Evolutionary conservation across 2,888 invertebrate species (phyloP).

Genomic region (Heliconius ismenius): DNA sequence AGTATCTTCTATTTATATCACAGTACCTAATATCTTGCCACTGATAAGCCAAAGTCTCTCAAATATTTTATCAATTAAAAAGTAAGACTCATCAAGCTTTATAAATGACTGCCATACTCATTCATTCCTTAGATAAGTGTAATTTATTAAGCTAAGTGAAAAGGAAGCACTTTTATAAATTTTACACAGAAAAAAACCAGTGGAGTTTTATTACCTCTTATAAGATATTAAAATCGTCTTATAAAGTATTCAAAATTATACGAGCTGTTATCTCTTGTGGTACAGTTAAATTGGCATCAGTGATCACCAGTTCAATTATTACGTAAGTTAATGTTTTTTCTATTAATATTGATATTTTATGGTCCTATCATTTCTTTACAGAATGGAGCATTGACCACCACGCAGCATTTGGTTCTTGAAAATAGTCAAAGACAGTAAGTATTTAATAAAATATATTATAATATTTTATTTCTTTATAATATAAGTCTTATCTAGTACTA

Average conservation of each 20-base stretch:
- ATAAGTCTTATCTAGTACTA: background rate
- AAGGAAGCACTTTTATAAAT: background rate
- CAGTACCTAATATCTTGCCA: background rate
- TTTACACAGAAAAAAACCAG: background rate
- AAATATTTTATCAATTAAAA: constrained; percentile 5
- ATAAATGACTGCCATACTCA: constrained; percentile 8
- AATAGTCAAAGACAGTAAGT: no score
- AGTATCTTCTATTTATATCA: background rate
- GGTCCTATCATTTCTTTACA: no score
- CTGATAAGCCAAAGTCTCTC: background rate
- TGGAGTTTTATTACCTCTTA: background rate
- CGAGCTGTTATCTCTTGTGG: no score
- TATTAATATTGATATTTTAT: no score
- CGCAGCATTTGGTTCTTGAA: no score
- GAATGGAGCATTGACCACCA: no score
- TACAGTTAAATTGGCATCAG: no score
- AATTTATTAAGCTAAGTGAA: constrained; percentile 18
- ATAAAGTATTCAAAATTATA: no score
- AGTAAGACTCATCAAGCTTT: constrained; percentile 10
- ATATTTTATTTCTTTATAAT: background rate
- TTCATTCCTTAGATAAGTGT: constrained; percentile 8
- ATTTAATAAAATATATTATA: background rate
- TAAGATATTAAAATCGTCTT: no score
- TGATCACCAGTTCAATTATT: no score
- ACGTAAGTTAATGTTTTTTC: no score